Evolutionary conservation across 2,797 vertebrate species (phyloP).

Genomic region (Novumbra hubbsi): DNA sequence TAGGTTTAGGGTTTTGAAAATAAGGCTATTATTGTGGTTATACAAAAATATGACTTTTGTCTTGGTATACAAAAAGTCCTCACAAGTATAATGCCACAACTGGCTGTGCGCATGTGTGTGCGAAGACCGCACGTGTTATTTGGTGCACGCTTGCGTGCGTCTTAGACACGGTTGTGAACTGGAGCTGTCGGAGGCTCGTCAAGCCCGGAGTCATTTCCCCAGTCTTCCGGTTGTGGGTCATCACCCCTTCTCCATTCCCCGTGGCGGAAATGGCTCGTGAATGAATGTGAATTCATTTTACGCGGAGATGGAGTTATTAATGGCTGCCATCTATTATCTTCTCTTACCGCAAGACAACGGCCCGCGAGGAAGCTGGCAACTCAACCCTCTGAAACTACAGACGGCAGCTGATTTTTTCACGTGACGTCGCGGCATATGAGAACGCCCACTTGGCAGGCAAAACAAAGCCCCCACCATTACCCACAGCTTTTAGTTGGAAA

Average conservation of each 20-base stretch:
- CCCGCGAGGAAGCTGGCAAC: not conserved
- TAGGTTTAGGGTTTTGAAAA: too few relatives aligned
- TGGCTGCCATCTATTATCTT: conserved; percentile 69
- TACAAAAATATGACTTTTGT: too few relatives aligned
- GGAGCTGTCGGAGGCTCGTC: conserved; percentile 21
- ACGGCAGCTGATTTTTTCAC: too few relatives aligned
- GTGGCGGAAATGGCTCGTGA: conserved; percentile 46
- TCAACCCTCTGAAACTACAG: conserved; percentile 37
- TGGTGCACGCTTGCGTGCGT: conserved; percentile 10
- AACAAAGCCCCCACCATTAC: too few relatives aligned
- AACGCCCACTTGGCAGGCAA: too few relatives aligned
- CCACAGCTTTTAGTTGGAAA: too few relatives aligned
- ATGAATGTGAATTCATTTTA: conserved; percentile 70
- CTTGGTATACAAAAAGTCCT: too few relatives aligned
- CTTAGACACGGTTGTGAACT: conserved; percentile 35
- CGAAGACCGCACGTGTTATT: conserved; percentile 1
- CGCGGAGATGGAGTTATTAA: conserved; percentile 70
- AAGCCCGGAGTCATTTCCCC: conserved; percentile 25
- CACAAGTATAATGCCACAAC: too few relatives aligned
- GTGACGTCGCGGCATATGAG: too few relatives aligned
- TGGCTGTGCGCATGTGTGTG: conserved; percentile 21
- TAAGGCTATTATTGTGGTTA: too few relatives aligned
- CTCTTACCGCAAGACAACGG: conserved; percentile 57
- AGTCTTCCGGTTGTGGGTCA: not conserved
- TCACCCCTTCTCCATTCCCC: conserved; percentile 9